Evolutionary conservation across 2,888 invertebrate genomes (phyloP).

Genomic region (Stenurella melanura): DNA sequence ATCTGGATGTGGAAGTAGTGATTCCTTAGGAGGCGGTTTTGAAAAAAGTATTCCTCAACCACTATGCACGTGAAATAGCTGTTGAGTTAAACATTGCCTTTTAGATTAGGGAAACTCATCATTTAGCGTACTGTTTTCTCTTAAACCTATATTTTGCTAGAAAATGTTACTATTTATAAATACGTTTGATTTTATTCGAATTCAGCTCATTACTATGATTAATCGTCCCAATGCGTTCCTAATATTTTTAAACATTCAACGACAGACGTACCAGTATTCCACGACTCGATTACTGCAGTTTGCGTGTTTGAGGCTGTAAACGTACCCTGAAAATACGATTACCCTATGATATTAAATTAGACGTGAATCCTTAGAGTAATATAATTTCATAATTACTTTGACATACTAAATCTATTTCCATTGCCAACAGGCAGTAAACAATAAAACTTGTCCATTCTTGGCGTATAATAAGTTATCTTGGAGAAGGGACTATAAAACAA

Average conservation of each 20-base stretch:
- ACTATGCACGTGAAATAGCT: too few relatives aligned
- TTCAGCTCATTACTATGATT: background rate
- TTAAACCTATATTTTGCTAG: too few relatives aligned
- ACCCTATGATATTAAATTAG: background rate
- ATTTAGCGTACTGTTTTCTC: too few relatives aligned
- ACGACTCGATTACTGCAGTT: background rate
- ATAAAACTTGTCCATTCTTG: background rate
- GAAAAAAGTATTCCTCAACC: too few relatives aligned
- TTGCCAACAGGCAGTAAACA: background rate
- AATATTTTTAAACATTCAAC: background rate
- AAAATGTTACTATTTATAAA: too few relatives aligned
- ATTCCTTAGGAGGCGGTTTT: too few relatives aligned
- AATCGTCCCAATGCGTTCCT: background rate
- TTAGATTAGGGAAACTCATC: too few relatives aligned
- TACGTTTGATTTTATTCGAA: too few relatives aligned
- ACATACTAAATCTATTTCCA: background rate
- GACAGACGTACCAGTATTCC: conserved; percentile 10
- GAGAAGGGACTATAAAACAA: background rate
- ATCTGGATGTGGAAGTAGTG: too few relatives aligned
- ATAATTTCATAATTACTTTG: background rate
- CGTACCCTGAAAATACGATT: background rate
- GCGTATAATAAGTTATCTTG: background rate
- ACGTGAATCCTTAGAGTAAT: background rate
- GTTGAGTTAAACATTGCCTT: too few relatives aligned
- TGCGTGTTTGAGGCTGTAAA: background rate